phyloP scores from a whole-genome alignment of 2,888 invertebrate species.

The Chrysopilus asiliformis region DNA sequence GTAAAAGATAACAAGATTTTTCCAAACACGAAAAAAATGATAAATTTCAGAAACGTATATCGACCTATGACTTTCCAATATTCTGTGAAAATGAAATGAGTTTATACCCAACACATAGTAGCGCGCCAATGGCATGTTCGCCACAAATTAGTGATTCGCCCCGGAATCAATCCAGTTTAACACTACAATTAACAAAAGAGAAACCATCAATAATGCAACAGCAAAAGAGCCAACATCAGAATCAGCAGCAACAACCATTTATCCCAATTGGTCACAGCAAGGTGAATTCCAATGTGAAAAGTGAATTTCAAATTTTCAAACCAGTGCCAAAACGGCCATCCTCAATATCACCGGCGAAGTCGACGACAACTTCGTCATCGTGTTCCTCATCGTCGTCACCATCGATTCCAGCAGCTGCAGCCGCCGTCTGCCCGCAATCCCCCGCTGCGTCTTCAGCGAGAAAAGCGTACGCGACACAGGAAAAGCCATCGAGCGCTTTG shows the following conservation, averaged over 20 bases:
- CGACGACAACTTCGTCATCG: slow-evolving; percentile 3
- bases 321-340: not conserved
- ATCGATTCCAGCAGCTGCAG: not conserved
- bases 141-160: not conserved
- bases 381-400: slow-evolving; percentile 1
- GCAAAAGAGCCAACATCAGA: not conserved
- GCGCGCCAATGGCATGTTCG: not conserved
- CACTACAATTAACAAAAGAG: no score
- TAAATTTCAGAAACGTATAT: slow-evolving; percentile 17
- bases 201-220: not conserved
- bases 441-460: slow-evolving; percentile 7
- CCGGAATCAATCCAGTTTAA: not conserved
- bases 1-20: no score
- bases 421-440: not conserved
- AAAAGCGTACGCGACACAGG: no score
- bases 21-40: no score
- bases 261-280: not conserved
- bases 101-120: slow-evolving; percentile 1
- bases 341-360: not conserved
- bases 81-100: slow-evolving; percentile 16
- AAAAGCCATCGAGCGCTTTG: no score
- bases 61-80: slow-evolving; percentile 16
- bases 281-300: not conserved
- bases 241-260: not conserved
- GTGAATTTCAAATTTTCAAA: not conserved